A percentile compares a stretch with the other conserved stretches of the same genome.
phyloP scores from a whole-genome alignment of 2,888 invertebrate genomes.

The Steinernema hermaphroditum region DNA sequence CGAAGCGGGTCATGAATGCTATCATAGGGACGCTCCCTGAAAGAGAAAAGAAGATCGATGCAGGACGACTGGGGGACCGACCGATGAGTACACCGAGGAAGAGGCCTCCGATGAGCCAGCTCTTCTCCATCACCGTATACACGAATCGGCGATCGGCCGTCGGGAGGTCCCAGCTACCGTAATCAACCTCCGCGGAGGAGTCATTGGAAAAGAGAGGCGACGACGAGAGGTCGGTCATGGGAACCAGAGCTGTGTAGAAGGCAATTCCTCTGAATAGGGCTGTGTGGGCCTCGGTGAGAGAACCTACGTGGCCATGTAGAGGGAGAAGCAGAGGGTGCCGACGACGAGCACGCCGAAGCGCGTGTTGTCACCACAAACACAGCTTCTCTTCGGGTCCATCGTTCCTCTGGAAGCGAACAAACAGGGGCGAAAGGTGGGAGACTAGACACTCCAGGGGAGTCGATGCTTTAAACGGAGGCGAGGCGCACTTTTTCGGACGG shows the following conservation, averaged over 20 bases:
- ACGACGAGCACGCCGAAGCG: conserved; percentile 25
- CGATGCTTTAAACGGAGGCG: too few relatives aligned
- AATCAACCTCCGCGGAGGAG: neutral
- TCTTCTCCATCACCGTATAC: conserved; percentile 32
- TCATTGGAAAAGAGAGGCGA: neutral
- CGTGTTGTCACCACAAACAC: conserved; percentile 18
- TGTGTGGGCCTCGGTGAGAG: neutral
- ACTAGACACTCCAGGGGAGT: too few relatives aligned
- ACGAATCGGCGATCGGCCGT: conserved; percentile 32
- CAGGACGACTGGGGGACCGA: too few relatives aligned
- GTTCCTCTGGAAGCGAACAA: neutral
- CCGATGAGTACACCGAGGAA: conserved; percentile 32
- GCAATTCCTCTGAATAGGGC: conserved; percentile 10
- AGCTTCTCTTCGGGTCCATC: neutral
- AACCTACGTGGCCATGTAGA: conserved; percentile 10
- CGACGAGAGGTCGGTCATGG: conserved; percentile 11
- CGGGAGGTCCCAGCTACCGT: conserved; percentile 27
- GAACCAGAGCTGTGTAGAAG: neutral
- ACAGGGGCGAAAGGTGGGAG: neutral
- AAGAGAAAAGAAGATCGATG: too few relatives aligned
- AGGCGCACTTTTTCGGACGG: too few relatives aligned
- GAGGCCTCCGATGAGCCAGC: neutral
- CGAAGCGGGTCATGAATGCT: conserved; percentile 22
- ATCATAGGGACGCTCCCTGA: conserved; percentile 17
- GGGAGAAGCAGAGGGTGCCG: neutral